These are phyloP conservation scores for Tenthredo mesomela DNA, from an alignment of 2,888 invertebrate genomes.

Conservation along the genomic window DNA sequence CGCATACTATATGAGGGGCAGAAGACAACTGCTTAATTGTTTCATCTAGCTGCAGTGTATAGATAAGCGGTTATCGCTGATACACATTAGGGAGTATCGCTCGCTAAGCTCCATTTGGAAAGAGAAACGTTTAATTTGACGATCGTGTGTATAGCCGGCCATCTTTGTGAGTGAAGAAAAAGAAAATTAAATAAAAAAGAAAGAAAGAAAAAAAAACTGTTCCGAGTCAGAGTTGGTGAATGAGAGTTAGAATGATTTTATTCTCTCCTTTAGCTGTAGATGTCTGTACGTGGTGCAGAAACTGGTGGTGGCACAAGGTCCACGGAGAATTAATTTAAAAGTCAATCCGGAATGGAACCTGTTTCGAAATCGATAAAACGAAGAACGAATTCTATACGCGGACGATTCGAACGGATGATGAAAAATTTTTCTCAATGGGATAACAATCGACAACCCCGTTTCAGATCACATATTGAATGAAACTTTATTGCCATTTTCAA, in stretches of 20 bases:
- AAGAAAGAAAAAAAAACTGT: neutral
- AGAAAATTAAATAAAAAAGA: neutral
- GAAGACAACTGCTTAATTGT: conserved; percentile 2
- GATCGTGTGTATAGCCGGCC: neutral
- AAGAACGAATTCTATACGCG: conserved; percentile 43
- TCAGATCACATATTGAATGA: neutral
- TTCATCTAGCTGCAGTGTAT: neutral
- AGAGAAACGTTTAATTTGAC: neutral
- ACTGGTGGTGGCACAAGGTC: neutral
- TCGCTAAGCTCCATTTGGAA: neutral
- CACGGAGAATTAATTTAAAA: conserved; percentile 59
- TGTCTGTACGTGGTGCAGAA: neutral
- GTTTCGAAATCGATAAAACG: conserved; percentile 58
- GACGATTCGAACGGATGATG: neutral
- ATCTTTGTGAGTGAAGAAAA: neutral
- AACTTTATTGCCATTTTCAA: neutral
- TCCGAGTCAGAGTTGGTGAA: neutral
- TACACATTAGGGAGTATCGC: neutral
- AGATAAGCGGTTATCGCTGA: conserved; percentile 3
- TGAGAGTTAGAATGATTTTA: conserved; percentile 28
- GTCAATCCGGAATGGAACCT: conserved; percentile 62
- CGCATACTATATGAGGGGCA: neutral
- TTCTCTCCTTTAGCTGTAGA: neutral
- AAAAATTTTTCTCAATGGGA: conserved; percentile 56
- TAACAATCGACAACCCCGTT: neutral